These are phyloP conservation scores for Plagiodera versicolora DNA, from an alignment of 2,888 invertebrate species.

Conservation along the genomic window DNA sequence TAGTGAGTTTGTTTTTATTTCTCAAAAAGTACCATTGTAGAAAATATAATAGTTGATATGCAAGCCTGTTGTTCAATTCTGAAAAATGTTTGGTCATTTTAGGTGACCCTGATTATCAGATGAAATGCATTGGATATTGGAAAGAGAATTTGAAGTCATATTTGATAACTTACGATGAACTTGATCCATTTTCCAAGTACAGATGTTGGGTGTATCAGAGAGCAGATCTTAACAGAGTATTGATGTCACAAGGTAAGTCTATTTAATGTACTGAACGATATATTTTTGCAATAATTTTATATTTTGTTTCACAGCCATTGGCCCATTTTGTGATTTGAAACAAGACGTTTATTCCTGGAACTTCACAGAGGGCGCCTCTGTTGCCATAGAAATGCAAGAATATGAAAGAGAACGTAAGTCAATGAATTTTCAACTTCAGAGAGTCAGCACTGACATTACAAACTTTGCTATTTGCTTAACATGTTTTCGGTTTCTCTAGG, in stretches of 20 bases:
- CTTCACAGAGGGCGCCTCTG: conserved; percentile 90
- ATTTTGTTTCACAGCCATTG: conserved; percentile 72
- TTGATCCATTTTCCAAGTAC: conserved; percentile 94
- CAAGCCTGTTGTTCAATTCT: no score
- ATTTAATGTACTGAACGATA: neutral
- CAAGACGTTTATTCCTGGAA: conserved; percentile 90
- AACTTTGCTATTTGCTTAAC: no score
- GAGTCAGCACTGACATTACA: no score
- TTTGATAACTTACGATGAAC: conserved; percentile 91
- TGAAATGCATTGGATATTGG: conserved; percentile 98
- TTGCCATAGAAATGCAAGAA: conserved; percentile 87
- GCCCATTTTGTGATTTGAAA: conserved; percentile 85
- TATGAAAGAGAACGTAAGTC: conserved; percentile 85
- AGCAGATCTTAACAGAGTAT: conserved; percentile 86
- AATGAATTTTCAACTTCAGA: no score
- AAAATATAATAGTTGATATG: neutral
- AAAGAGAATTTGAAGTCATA: conserved; percentile 97
- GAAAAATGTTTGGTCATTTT: conserved; percentile 45
- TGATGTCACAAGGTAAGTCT: conserved; percentile 67
- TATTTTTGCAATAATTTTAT: conserved; percentile 23
- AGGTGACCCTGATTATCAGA: conserved; percentile 90
- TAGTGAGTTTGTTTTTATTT: conserved; percentile 57
- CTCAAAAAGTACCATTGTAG: no score
- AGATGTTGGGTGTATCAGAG: conserved; percentile 98
- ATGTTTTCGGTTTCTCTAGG: conserved; percentile 54